A percentile compares a stretch with the other conserved stretches of the same genome.
Conservation (phyloP, 2,113 vertebrate genomes). For the Chlamydotis undulata region DNA sequence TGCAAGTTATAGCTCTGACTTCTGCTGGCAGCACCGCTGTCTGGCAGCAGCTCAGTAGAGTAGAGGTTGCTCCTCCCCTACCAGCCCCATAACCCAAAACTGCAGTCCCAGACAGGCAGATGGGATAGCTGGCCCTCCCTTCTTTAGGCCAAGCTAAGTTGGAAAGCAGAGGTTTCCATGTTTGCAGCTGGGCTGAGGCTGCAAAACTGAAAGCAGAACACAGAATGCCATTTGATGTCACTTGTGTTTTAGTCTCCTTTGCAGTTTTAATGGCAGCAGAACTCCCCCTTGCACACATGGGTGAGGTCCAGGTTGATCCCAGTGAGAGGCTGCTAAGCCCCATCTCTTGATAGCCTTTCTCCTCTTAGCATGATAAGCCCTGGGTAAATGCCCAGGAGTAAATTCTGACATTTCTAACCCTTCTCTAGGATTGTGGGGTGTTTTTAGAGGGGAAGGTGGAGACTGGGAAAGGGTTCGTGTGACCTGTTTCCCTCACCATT, state of each 20-base stretch:
- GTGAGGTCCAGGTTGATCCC: background rate
- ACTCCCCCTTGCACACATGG: background rate
- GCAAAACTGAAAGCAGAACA: background rate
- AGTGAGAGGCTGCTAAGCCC: background rate
- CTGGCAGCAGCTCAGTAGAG: background rate
- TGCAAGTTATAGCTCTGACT: background rate
- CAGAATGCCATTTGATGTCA: fast-evolving
- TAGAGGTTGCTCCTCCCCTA: background rate
- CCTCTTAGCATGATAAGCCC: background rate
- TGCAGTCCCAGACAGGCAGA: background rate
- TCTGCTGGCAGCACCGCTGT: background rate
- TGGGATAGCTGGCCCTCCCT: background rate
- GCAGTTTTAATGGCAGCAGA: background rate
- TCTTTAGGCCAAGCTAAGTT: background rate
- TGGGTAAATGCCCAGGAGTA: background rate
- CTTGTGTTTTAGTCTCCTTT: background rate
- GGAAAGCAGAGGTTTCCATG: background rate
- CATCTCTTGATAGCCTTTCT: background rate
- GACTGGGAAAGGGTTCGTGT: background rate
- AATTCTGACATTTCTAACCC: background rate
- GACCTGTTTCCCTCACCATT: background rate
- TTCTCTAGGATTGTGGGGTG: background rate
- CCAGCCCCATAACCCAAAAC: background rate
- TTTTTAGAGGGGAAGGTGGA: background rate
- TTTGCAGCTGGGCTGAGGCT: background rate